phyloP scores from a whole-genome alignment of 2,113 vertebrate genomes.

The Hyperopisus bebe region DNA sequence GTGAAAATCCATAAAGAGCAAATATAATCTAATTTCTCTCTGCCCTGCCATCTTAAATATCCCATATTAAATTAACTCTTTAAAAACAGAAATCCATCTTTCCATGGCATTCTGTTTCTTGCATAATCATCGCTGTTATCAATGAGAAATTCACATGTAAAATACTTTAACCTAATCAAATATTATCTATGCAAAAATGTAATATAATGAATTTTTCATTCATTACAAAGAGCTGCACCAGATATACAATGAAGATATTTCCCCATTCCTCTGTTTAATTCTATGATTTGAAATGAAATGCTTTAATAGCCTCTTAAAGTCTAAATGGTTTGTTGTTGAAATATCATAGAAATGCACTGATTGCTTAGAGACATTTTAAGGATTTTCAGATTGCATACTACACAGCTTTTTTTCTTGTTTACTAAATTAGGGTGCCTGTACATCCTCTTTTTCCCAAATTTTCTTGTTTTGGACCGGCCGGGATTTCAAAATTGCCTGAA shows the following conservation, averaged over 20 bases:
- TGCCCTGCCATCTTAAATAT: slow-evolving; percentile 63
- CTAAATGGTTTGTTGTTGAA: not conserved
- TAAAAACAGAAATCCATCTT: slow-evolving; percentile 64
- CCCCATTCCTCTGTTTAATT: not conserved
- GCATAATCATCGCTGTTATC: slow-evolving; percentile 56
- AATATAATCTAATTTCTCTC: slow-evolving; percentile 64
- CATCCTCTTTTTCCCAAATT: not conserved
- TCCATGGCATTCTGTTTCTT: slow-evolving; percentile 44
- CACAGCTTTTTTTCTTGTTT: not conserved
- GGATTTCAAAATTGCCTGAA: not conserved
- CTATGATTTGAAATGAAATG: not conserved
- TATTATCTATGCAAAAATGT: slow-evolving; percentile 14
- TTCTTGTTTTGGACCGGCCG: not conserved
- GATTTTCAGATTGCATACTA: not conserved
- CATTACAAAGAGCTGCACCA: not conserved
- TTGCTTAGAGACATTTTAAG: not conserved
- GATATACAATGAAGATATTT: too few species aligned
- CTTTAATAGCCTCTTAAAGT: not conserved
- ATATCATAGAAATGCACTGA: not conserved
- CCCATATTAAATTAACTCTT: slow-evolving; percentile 63
- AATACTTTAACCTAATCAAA: slow-evolving; percentile 30
- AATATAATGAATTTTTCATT: slow-evolving; percentile 22
- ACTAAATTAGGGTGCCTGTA: not conserved
- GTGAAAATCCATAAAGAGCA: slow-evolving; percentile 60
- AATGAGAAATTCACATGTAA: slow-evolving; percentile 46